Evolutionary conservation across 2,888 invertebrate genomes (phyloP).

Genomic region (Idaea aversata): DNA sequence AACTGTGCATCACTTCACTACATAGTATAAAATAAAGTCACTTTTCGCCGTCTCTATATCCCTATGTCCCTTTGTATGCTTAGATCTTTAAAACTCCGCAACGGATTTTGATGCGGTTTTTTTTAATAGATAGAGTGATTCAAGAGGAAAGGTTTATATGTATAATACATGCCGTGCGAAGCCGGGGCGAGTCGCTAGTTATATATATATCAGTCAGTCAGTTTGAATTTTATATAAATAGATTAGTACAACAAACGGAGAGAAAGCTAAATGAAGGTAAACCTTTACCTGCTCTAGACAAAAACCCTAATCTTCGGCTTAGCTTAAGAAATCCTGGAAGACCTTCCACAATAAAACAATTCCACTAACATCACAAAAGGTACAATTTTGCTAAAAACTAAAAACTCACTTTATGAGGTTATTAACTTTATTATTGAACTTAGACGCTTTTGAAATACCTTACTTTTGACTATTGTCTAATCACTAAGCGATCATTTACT

Average conservation of each 20-base stretch:
- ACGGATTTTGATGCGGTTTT: no score
- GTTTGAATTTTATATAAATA: not conserved
- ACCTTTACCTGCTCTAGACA: not conserved
- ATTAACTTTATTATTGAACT: not conserved
- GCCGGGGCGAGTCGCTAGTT: no score
- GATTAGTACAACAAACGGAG: not conserved
- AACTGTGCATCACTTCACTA: no score
- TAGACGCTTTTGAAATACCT: not conserved
- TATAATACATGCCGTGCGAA: no score
- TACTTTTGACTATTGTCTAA: not conserved
- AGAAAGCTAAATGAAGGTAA: not conserved
- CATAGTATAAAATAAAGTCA: no score
- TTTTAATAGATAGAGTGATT: no score
- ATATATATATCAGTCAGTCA: no score
- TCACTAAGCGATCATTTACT: not conserved
- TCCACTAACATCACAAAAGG: not conserved
- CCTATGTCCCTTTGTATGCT: no score
- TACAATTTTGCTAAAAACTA: not conserved
- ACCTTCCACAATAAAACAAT: not conserved
- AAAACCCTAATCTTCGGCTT: not conserved
- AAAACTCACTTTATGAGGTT: not conserved
- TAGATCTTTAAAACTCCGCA: no score
- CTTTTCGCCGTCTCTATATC: no score
- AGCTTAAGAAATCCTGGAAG: not conserved
- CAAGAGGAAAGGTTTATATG: no score